These are phyloP conservation scores for Drosophila bocki DNA, from an alignment of 1,140 invertebrate genomes.

Conservation along the genomic window DNA sequence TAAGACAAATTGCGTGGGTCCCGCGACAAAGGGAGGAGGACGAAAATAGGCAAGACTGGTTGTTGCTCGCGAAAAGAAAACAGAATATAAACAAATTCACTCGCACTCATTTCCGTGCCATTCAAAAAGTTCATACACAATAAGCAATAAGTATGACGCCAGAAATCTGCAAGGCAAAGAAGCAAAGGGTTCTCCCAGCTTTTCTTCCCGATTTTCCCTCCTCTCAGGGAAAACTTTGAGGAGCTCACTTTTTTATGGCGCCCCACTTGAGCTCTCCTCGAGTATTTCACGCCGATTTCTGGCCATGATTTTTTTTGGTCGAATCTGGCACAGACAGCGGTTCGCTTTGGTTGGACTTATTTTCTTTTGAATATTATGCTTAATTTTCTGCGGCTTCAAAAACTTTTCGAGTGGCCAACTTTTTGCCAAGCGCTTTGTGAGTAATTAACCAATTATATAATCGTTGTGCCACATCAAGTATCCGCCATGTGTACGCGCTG, in stretches of 20 bases:
- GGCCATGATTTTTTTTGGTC: slow-evolving; percentile 38
- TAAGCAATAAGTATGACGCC: slow-evolving; percentile 52
- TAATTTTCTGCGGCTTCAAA: slow-evolving; percentile 52
- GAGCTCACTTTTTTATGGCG: slow-evolving; percentile 44
- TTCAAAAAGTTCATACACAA: slow-evolving; percentile 65
- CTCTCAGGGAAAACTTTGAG: slow-evolving; percentile 41
- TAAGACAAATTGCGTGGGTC: slow-evolving; percentile 79
- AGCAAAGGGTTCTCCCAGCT: slow-evolving; percentile 36
- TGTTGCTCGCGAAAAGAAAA: neutral
- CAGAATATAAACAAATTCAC: slow-evolving; percentile 31
- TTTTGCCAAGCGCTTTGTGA: slow-evolving; percentile 40
- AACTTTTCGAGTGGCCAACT: slow-evolving; percentile 42
- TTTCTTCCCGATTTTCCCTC: neutral
- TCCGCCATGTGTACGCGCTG: slow-evolving; percentile 31
- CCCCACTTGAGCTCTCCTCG: slow-evolving; percentile 56
- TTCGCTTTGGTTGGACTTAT: slow-evolving; percentile 35
- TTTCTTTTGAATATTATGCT: slow-evolving; percentile 57
- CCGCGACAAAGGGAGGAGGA: slow-evolving; percentile 1
- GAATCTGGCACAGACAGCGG: slow-evolving; percentile 33
- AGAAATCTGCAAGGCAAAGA: slow-evolving; percentile 61
- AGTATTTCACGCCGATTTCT: slow-evolving; percentile 79
- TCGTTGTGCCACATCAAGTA: slow-evolving; percentile 40
- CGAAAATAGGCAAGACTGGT: slow-evolving; percentile 29
- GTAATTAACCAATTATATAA: slow-evolving; percentile 74
- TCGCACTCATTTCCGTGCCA: slow-evolving; percentile 29